Conservation (phyloP, 1,140 invertebrate genomes). For the Meteorus sp. region DNA sequence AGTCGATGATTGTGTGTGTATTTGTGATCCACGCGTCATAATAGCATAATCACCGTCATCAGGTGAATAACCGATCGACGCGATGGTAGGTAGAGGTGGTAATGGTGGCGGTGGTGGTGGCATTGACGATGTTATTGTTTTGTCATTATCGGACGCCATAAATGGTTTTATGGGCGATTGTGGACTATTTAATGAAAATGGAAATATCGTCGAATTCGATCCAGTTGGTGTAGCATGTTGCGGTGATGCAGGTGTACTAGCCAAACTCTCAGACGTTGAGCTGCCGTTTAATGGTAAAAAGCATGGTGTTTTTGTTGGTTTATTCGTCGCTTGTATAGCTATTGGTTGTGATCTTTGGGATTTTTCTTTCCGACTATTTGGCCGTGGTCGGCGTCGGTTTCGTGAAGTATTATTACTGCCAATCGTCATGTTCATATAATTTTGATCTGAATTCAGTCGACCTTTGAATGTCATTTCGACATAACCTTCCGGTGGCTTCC, state of each 20-base stretch:
- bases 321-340: constrained; percentile 58
- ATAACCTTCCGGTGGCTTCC: constrained; percentile 62
- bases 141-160: constrained; percentile 32
- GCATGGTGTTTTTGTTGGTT: constrained; percentile 50
- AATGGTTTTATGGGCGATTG: constrained; percentile 60
- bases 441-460: constrained; percentile 47
- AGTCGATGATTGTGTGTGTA: constrained; percentile 32
- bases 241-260: constrained; percentile 56
- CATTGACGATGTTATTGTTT: constrained; percentile 27
- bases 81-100: no score
- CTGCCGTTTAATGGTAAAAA: constrained; percentile 53
- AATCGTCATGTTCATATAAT: constrained; percentile 57
- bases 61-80: constrained; percentile 24
- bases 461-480: constrained; percentile 64
- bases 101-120: no score
- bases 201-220: constrained; percentile 63
- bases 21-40: constrained; percentile 34
- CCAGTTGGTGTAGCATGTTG: constrained; percentile 60
- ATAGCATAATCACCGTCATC: constrained; percentile 45
- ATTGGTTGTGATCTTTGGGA: constrained; percentile 62
- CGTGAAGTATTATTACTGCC: no score
- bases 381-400: constrained; percentile 33
- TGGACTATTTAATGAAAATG: constrained; percentile 65
- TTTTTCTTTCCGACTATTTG: constrained; percentile 52
- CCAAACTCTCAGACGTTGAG: constrained; percentile 50